Evolutionary conservation across 2,888 invertebrate species (phyloP).

Genomic region (Xanthorhoe spadicearia): DNA sequence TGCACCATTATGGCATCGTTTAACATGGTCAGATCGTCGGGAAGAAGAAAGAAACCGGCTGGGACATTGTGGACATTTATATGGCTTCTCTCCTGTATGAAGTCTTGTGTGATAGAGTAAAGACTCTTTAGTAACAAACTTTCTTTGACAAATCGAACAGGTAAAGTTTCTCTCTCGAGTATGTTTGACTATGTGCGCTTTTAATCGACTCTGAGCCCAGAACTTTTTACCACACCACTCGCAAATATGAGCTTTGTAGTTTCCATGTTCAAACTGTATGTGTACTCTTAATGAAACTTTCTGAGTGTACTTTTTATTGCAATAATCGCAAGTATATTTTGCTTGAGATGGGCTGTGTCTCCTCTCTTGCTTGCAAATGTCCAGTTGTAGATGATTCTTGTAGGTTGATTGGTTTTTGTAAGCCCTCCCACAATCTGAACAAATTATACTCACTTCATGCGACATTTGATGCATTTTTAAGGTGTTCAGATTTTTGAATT

Average conservation of each 20-base stretch:
- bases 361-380: slow-evolving; percentile 60
- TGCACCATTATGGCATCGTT: slow-evolving; percentile 59
- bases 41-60: slow-evolving; percentile 67
- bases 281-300: slow-evolving; percentile 73
- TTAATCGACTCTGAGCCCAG: slow-evolving; percentile 69
- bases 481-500: slow-evolving; percentile 59
- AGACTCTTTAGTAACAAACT: slow-evolving; percentile 72
- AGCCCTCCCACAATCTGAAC: slow-evolving; percentile 67
- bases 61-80: slow-evolving; percentile 66
- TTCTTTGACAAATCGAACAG: slow-evolving; percentile 64
- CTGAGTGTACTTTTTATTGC: slow-evolving; percentile 72
- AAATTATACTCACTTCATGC: slow-evolving; percentile 61
- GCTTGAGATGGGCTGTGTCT: slow-evolving; percentile 56
- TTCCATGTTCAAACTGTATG: slow-evolving; percentile 73
- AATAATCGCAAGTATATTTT: slow-evolving; percentile 71
- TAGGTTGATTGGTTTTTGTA: slow-evolving; percentile 68
- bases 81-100: slow-evolving; percentile 75
- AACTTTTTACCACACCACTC: slow-evolving; percentile 75
- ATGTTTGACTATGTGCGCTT: slow-evolving; percentile 73
- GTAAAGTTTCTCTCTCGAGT: slow-evolving; percentile 70
- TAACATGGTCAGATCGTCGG: slow-evolving; percentile 65
- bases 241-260: slow-evolving; percentile 70
- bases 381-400: slow-evolving; percentile 64
- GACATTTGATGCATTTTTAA: slow-evolving; percentile 64
- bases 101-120: slow-evolving; percentile 72